Base-by-base conservation (phyloP, 2,113 vertebrate genomes). In the Thryonomys swinderianus region DNA sequence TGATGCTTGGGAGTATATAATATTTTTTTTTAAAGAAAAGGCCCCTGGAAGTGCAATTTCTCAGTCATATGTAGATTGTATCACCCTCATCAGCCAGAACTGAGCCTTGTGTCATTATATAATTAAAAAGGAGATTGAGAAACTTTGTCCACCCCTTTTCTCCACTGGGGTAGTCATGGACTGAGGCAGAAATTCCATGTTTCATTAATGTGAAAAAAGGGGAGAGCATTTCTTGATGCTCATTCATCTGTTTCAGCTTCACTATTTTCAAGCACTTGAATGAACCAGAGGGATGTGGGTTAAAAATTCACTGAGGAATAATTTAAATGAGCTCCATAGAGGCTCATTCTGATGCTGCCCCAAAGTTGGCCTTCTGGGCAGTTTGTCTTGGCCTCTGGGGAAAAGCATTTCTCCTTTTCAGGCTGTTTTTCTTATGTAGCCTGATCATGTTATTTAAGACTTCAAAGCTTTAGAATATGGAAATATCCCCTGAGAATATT, bases 391-490 rank as follows among this genome's bases (percentile, higher is more conserved):
- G 3, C 34, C 25, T 71, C 27, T 76, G 30, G 71, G 37, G 57
- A 84, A 80, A 55, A 34, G n/a, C 6, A 74, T 64, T 86, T 91
- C 14, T 91, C 73, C 51, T 20, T 95, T 62, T 80, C 34, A 62
- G 30, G 2, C 7, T 34, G 3, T 45, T 87, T 87, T 94, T 95
- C n/a, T 85, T 82, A 53, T 67, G 18, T 48, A 48, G 42, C 17
- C 37, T 16, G 57, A 48, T 93, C 76, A 73, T 51, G 21, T 78
- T 88, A 55, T 85, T 80, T 69, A 86, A 90, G 25, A 74, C 6
- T n/a, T 84, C 80, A 67, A 96, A 67, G 40, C 55, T 92, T 82
- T 93, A 55, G 45, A 84, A 89, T 86, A 93, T 40, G n/a, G 42
- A 90, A 2, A 80, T 91, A 1, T 53, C 69, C 89, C 81, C 42